phyloP scores from a whole-genome alignment of 2,113 vertebrate genomes.

The Galbula dea region DNA sequence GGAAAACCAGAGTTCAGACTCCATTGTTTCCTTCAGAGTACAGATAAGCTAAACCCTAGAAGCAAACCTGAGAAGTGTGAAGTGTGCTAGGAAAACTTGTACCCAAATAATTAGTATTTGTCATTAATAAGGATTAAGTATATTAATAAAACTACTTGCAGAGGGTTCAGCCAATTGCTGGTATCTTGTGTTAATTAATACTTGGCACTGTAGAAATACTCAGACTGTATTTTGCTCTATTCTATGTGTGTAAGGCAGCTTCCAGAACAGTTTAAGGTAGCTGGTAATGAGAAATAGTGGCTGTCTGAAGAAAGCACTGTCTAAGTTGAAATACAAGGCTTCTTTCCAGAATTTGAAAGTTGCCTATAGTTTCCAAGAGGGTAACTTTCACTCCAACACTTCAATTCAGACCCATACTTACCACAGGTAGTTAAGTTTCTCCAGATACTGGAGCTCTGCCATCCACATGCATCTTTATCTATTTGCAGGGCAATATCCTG shows the following conservation, averaged over 20 bases:
- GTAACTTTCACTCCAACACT: neutral
- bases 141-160: constrained; percentile 28
- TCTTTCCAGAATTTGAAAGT: neutral
- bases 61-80: neutral
- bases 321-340: neutral
- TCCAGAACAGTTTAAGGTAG: neutral
- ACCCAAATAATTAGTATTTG: neutral
- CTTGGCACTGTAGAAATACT: constrained; percentile 2
- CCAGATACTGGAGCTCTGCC: neutral
- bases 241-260: neutral
- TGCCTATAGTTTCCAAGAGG: neutral
- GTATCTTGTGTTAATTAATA: constrained; percentile 38
- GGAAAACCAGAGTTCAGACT: neutral
- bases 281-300: neutral
- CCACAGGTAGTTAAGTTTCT: neutral
- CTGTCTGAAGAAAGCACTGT: neutral
- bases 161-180: constrained; percentile 4
- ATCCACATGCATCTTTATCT: neutral
- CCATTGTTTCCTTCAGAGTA: neutral
- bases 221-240: neutral
- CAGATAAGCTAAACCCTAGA: neutral
- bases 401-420: neutral
- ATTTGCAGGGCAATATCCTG: neutral
- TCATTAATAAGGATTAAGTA: constrained; percentile 30
- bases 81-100: neutral